Base-by-base conservation (phyloP, 2,888 invertebrate species). In the Zaprionus obscuricornis region DNA sequence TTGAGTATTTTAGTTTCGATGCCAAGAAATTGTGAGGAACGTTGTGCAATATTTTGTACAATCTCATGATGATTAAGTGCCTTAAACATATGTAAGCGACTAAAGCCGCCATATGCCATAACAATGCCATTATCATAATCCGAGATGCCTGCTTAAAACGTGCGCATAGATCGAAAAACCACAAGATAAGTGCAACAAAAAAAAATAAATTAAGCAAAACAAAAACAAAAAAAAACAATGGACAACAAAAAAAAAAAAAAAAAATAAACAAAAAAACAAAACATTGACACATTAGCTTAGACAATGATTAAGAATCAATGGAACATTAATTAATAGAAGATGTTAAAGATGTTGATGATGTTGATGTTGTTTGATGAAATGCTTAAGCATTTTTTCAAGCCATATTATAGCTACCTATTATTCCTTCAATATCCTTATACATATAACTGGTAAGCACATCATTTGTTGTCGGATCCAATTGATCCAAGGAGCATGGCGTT, bases 91-190 rank as follows among this genome's bases (percentile, higher is more conserved):
- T 98, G 98, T 74, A 98, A 91, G 50, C 98, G 92, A 68, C 96
- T 96, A 89, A 97, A 98, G 4, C 97, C 97, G 42, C 97, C 97
- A 68, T 96, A 95, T 17, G 97, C 96, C 73, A 99, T 92, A 4
- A 96, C 96, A 90, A 99, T 96, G 24, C 97, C 98, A 66, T 97
- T 96, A n/a, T 96, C 94, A 87, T 95, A 95, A 91, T 98, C 97
- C 77, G 95, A 93, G 47, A 98, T 94, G 76, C 95, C 94, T 90
- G 86, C 89, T 89, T 89, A 86, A 89, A 88, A 85, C 64, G 81
- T 86, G 81, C 75, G 84, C 74, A 62, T 69, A 76, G 76, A 77
- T 60, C 64, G 69, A 77, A 73, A 87, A 73, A 73, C 54, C 62
- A 76, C 45, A 70, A 40, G 50, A 66, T 42, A 52, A 68, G 43